A percentile compares a stretch with the other conserved stretches of the same genome.
These are phyloP conservation scores for Oreocharis arfaki DNA, from an alignment of 2,113 vertebrate genomes.

Conservation along the genomic window DNA sequence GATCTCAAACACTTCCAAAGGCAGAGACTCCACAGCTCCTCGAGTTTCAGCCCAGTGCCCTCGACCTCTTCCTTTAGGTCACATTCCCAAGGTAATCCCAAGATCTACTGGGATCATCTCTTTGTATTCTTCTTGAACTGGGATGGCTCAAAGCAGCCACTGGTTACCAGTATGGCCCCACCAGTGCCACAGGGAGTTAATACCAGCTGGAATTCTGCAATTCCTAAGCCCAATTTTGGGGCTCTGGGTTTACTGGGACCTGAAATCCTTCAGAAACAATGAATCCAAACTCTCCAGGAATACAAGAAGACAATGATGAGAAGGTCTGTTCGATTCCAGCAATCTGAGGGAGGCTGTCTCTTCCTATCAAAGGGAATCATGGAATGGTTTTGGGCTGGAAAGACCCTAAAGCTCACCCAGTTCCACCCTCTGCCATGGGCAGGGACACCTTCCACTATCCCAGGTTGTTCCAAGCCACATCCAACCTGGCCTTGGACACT, in stretches of 20 bases:
- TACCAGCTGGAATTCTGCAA: background rate
- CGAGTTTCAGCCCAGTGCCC: background rate
- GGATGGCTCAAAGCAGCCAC: background rate
- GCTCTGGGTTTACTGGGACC: background rate
- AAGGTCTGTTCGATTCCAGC: background rate
- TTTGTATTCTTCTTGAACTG: background rate
- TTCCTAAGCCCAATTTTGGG: background rate
- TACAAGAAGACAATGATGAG: background rate
- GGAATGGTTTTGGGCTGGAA: background rate
- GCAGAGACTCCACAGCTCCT: background rate
- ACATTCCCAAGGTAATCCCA: background rate
- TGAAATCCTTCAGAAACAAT: background rate
- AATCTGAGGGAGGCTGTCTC: background rate
- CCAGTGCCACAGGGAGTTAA: background rate
- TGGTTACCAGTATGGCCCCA: background rate
- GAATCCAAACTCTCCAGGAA: background rate
- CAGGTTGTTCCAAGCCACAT: fast-evolving
- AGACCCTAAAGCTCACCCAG: background rate
- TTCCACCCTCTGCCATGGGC: background rate
- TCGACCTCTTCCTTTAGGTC: background rate
- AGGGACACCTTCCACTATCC: background rate
- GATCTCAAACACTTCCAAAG: background rate
- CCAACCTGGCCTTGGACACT: background rate
- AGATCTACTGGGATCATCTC: background rate
- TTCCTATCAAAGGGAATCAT: background rate